A percentile compares a stretch with the other conserved stretches of the same genome.
phyloP scores from a whole-genome alignment of 2,888 invertebrate species.

The Rhyacophila evoluta region DNA sequence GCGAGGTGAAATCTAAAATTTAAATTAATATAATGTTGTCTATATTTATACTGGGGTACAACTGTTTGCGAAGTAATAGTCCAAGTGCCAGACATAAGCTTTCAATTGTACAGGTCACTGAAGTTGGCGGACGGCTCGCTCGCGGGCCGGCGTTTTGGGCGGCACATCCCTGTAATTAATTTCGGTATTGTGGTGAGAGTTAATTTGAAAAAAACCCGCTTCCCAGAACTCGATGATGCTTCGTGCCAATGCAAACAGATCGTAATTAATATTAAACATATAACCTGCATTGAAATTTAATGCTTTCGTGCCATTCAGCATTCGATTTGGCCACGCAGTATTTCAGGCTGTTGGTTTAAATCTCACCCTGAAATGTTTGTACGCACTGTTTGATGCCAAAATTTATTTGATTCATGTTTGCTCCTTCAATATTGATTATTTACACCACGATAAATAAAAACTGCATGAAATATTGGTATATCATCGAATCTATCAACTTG shows the following conservation, averaged over 20 bases:
- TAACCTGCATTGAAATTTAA: slow-evolving; percentile 5
- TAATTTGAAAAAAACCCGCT: slow-evolving; percentile 42
- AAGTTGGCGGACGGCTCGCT: slow-evolving; percentile 9
- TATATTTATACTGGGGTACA: background rate
- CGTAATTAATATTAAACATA: slow-evolving; percentile 49
- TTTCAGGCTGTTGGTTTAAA: background rate
- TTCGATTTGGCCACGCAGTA: background rate
- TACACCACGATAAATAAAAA: too few species aligned
- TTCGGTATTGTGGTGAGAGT: slow-evolving; percentile 39
- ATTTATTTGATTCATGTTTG: slow-evolving; percentile 7
- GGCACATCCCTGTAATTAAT: slow-evolving; percentile 45
- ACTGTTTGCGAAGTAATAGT: background rate
- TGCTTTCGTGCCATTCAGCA: background rate
- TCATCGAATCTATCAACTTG: too few species aligned
- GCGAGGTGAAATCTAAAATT: too few species aligned
- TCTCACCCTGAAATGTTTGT: background rate
- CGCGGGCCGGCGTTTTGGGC: slow-evolving; percentile 20
- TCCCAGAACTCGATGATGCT: slow-evolving; percentile 44
- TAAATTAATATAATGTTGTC: too few species aligned
- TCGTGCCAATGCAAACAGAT: slow-evolving; percentile 52
- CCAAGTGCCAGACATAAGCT: background rate
- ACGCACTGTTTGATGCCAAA: background rate
- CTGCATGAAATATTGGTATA: too few species aligned
- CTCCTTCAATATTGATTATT: background rate
- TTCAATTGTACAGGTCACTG: slow-evolving; percentile 1